These are phyloP conservation scores for Cygnus buccinator DNA, from an alignment of 2,113 vertebrate species.

Conservation along the genomic window DNA sequence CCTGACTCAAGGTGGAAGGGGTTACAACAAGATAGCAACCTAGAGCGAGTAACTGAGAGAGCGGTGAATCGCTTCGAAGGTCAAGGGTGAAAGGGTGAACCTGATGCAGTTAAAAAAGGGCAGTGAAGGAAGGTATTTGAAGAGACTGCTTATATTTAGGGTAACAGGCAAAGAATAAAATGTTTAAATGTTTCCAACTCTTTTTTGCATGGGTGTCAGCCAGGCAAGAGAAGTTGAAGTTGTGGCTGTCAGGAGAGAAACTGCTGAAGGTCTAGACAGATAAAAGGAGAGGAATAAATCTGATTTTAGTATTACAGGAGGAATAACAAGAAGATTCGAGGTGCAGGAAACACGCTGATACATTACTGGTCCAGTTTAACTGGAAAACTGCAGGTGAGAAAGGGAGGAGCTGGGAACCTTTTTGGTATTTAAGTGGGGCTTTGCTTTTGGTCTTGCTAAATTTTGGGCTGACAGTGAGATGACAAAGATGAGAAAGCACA, in stretches of 20 bases:
- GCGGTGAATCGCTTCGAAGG: neutral
- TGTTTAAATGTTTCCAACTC: neutral
- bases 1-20: accelerated
- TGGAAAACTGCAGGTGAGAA: neutral
- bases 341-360: neutral
- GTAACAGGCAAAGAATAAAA: neutral
- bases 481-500: neutral
- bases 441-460: neutral
- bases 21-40: neutral
- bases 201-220: accelerated
- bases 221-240: neutral
- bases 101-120: neutral
- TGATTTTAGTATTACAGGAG: neutral
- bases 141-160: neutral
- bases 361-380: neutral
- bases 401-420: neutral
- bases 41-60: neutral
- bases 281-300: neutral
- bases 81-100: neutral
- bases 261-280: neutral
- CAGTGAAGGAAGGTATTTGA: neutral
- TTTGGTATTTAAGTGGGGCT: neutral
- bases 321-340: neutral
- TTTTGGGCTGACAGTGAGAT: neutral
- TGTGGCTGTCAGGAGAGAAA: neutral